A percentile compares a stretch with the other conserved stretches of the same genome.
phyloP scores from a whole-genome alignment of 2,888 invertebrate genomes.

The Monochamus alternatus region DNA sequence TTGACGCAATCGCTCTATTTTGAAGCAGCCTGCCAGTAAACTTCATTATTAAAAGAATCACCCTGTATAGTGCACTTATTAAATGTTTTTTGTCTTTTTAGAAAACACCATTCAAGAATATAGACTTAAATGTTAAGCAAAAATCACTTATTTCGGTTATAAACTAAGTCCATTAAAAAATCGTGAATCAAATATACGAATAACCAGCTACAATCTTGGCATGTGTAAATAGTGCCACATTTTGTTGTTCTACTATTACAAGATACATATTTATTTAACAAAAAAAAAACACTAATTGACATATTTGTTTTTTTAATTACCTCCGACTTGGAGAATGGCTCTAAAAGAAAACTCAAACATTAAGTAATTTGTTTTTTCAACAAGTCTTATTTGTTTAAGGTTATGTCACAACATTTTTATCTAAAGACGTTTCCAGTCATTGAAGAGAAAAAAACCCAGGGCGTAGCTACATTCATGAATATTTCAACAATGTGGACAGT shows the following conservation, averaged over 20 bases:
- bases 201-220: constrained; percentile 22
- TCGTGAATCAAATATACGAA: neutral
- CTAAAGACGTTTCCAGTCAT: neutral
- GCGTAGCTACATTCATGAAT: too few relatives aligned
- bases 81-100: too few relatives aligned
- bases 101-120: too few relatives aligned
- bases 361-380: constrained; percentile 11
- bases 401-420: neutral
- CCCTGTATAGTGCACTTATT: too few relatives aligned
- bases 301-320: constrained; percentile 12
- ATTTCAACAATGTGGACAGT: too few relatives aligned
- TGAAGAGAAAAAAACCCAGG: neutral
- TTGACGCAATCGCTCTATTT: too few relatives aligned
- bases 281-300: neutral
- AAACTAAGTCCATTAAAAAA: too few relatives aligned
- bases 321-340: neutral
- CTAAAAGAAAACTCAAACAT: constrained; percentile 10
- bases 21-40: too few relatives aligned
- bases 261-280: neutral
- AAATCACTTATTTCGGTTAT: too few relatives aligned
- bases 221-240: constrained; percentile 31
- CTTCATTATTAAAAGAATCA: too few relatives aligned
- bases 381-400: constrained; percentile 2
- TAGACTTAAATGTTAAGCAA: too few relatives aligned
- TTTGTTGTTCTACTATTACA: constrained; percentile 38